Evolutionary conservation across 2,888 invertebrate species (phyloP).

Genomic region (Tricholauxania praeusta): DNA sequence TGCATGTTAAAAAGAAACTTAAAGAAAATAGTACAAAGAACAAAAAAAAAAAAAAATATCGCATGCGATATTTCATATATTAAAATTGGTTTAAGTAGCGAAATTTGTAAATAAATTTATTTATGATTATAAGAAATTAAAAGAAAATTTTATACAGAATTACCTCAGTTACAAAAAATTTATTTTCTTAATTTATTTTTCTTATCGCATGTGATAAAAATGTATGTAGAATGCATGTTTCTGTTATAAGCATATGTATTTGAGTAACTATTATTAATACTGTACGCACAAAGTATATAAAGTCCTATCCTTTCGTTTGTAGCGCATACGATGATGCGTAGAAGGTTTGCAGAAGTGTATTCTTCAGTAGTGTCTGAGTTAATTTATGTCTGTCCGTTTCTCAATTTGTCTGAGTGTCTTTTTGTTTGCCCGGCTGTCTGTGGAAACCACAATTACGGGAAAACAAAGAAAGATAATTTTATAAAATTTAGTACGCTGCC

Average conservation of each 20-base stretch:
- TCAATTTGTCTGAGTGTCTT: constrained; percentile 1
- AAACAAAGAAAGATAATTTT: background rate
- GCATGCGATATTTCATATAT: background rate
- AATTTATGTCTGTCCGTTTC: constrained; percentile 13
- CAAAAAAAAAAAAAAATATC: background rate
- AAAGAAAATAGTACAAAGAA: background rate
- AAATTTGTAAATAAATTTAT: background rate
- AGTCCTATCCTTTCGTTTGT: background rate
- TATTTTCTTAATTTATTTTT: background rate
- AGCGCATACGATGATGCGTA: too few species aligned
- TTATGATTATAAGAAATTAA: background rate
- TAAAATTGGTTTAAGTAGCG: background rate
- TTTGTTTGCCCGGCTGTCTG: background rate
- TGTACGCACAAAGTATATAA: too few species aligned
- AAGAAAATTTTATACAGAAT: too few species aligned
- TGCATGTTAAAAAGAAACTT: background rate
- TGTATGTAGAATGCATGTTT: too few species aligned
- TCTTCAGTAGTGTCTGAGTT: too few species aligned
- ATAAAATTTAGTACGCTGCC: too few species aligned
- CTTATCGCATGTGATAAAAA: constrained; percentile 3
- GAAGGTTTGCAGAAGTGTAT: too few species aligned
- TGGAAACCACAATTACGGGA: background rate
- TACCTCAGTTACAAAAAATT: too few species aligned
- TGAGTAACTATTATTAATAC: too few species aligned
- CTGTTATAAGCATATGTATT: too few species aligned